Percentiles rank a stretch among this genome's conserved stretches.
phyloP scores from a whole-genome alignment of 64 coral and sea anemone species.

The Orbicella faveolata region DNA sequence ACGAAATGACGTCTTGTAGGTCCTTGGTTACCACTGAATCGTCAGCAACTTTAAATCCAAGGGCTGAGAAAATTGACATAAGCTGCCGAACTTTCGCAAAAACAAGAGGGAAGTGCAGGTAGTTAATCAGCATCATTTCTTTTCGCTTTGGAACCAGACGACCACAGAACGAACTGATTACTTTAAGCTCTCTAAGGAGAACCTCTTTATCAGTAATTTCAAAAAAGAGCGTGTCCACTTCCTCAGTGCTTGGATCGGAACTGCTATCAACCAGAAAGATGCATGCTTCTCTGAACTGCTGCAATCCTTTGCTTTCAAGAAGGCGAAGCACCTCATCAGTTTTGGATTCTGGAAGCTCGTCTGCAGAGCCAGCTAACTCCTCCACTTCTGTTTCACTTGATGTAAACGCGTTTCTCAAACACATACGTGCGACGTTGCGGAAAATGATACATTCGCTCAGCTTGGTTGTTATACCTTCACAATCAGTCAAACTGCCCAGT shows the following conservation, averaged over 20 bases:
- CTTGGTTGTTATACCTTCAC: neutral
- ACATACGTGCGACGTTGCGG: slow-evolving; percentile 4
- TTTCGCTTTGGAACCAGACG: neutral
- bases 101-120: slow-evolving; percentile 12
- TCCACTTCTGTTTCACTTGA: neutral
- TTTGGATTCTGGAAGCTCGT: neutral
- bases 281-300: neutral
- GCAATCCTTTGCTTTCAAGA: neutral
- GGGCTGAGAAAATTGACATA: slow-evolving; percentile 3
- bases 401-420: neutral
- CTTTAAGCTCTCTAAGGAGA: neutral
- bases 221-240: neutral
- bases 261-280: neutral
- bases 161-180: neutral
- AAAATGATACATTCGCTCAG: neutral
- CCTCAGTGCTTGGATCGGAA: neutral
- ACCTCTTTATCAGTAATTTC: neutral
- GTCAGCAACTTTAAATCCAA: neutral
- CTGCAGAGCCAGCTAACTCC: neutral
- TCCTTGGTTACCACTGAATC: neutral
- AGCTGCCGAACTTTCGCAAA: neutral
- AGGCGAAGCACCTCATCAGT: neutral
- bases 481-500: neutral
- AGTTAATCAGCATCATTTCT: neutral
- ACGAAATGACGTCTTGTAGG: neutral